Evolutionary conservation across 2,113 vertebrate species (phyloP).

Genomic region (Felis chaus): DNA sequence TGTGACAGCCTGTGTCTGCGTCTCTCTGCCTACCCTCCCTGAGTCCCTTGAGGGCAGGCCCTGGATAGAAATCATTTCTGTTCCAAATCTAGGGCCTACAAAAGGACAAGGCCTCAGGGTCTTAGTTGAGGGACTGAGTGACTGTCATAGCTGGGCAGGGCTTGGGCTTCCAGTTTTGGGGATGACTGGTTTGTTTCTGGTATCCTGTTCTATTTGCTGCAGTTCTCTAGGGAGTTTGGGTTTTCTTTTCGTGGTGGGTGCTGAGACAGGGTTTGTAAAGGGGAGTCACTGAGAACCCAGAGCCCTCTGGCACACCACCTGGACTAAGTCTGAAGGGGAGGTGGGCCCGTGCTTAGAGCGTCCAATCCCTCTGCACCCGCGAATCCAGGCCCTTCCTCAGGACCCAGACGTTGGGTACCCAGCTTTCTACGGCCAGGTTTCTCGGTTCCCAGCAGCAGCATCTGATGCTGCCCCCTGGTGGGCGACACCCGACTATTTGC

Average conservation of each 20-base stretch:
- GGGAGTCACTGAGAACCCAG: background rate
- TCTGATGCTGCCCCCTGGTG: conserved; percentile 50
- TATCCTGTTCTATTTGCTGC: background rate
- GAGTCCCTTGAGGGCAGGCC: background rate
- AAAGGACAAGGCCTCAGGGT: background rate
- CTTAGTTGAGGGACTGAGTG: background rate
- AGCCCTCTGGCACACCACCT: too few species aligned
- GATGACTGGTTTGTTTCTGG: conserved; percentile 13
- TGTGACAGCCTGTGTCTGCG: background rate
- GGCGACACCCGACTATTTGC: background rate
- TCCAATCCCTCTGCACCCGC: background rate
- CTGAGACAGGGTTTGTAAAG: background rate
- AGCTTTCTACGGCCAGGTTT: background rate
- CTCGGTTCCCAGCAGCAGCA: background rate
- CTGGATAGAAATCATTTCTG: background rate
- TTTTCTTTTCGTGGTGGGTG: background rate
- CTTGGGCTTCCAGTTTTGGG: background rate
- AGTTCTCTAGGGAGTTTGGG: background rate
- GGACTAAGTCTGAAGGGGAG: background rate
- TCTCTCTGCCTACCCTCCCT: background rate
- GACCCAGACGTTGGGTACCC: background rate
- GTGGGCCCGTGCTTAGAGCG: background rate
- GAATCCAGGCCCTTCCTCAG: background rate
- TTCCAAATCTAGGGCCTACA: background rate
- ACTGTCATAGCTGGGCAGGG: background rate